Base-by-base conservation (phyloP, 2,797 vertebrate species). In the Enteromius paludinosus region DNA sequence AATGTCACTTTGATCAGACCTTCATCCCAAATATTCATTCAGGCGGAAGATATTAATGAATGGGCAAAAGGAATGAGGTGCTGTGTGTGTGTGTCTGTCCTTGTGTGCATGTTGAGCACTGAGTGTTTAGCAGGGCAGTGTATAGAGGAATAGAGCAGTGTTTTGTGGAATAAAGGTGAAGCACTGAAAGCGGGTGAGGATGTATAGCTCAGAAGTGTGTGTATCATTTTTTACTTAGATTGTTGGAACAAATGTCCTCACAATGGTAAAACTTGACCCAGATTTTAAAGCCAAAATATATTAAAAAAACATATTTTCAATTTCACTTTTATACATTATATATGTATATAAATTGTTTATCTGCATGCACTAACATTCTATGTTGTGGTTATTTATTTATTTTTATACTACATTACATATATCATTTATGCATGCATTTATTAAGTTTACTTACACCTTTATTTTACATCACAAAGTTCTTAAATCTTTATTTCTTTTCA, bases 21-120 rank as follows among this genome's bases (percentile, higher is more conserved):
- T 88, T 92, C 92, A 90, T 90, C 89, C 87, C 87, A 90, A 92
- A 94, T 83, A 91, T 72, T 90, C 93, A 92, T 86, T 94, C 91
- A 93, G 89, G 94, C 90, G 91, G 94, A 96, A 96, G 91, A 94
- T 91, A 94, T 93, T 93, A 92, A 93, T 93, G 93, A 94, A 89
- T 89, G 92, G 64, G 64, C 73, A 77, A 15, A 62, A 68, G 81
- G 84, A 88, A 90, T 88, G 85, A 80, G 68, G 90, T 84, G 86
- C 87, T 88, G 89, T 87, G 89, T 52, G 43, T 66, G 33, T n/a
- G 15, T 70, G 69, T 71, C 38, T 18, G 75, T 64, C 12, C 6
- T 3, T 35, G 47, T 28, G 77, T 20, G 47, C 41, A 59, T 33
- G 66, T 77, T 74, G 20, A 56, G 33, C 33, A 56, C 25, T 74